These are phyloP conservation scores for Cardiocondyla obscurior DNA, from an alignment of 1,140 invertebrate species.

Conservation along the genomic window DNA sequence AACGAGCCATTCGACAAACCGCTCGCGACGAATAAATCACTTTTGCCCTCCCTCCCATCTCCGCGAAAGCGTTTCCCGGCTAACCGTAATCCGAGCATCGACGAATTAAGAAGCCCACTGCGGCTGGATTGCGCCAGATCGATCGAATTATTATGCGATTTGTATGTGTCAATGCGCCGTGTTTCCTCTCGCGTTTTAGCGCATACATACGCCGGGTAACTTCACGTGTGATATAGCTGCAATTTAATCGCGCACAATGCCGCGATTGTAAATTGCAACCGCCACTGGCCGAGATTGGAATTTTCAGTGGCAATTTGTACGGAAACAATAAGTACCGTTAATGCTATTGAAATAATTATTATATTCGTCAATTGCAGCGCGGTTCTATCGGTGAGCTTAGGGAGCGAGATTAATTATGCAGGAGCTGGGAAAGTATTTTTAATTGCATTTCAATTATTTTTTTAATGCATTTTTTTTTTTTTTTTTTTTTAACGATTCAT, in stretches of 20 bases:
- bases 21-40: conserved; percentile 77
- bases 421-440: background rate
- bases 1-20: conserved; percentile 78
- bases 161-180: conserved; percentile 30
- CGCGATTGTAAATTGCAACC: conserved; percentile 16
- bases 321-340: conserved; percentile 5
- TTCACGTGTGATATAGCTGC: background rate
- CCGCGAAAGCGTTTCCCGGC: conserved; percentile 59
- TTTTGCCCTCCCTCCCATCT: conserved; percentile 55
- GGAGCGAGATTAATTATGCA: background rate
- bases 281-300: conserved; percentile 6
- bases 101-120: conserved; percentile 64
- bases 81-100: conserved; percentile 66
- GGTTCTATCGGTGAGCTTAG: background rate
- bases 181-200: conserved; percentile 12
- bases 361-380: background rate
- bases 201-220: background rate
- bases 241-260: conserved; percentile 41
- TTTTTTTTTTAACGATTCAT: background rate
- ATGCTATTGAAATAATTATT: conserved; percentile 24
- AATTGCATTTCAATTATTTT: background rate
- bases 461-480: too few species aligned
- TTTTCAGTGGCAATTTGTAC: conserved; percentile 23
- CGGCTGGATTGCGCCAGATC: conserved; percentile 10
- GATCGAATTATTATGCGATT: conserved; percentile 57